Conservation (phyloP, 2,888 invertebrate species). For the Chydorus sphaericus region DNA sequence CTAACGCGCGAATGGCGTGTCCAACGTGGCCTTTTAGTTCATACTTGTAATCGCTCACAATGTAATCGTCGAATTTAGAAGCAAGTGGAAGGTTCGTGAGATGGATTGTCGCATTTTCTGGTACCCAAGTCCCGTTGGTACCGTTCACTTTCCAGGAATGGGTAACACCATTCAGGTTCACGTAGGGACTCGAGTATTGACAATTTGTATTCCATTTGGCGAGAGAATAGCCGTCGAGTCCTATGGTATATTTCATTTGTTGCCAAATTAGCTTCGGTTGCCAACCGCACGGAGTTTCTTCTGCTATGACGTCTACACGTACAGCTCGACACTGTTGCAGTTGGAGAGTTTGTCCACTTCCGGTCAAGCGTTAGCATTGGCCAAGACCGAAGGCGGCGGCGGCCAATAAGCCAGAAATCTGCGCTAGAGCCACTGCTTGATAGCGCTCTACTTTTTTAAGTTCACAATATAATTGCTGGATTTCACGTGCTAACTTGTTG, state of each 20-base stretch:
- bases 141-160: neutral
- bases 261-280: neutral
- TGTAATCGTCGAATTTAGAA: neutral
- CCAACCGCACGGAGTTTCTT: neutral
- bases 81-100: neutral
- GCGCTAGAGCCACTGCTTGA: neutral
- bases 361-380: neutral
- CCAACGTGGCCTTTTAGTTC: neutral
- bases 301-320: neutral
- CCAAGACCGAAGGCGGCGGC: neutral
- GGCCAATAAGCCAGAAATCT: neutral
- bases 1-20: neutral
- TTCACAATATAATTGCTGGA: neutral
- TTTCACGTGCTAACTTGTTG: neutral
- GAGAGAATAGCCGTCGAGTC: neutral
- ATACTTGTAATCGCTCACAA: neutral
- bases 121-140: neutral
- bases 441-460: neutral
- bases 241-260: neutral
- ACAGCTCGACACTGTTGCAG: neutral
- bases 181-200: neutral
- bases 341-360: neutral
- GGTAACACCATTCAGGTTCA: neutral
- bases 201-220: neutral
- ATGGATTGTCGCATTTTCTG: neutral